A percentile compares a stretch with the other conserved stretches of the same genome.
Evolutionary conservation across 2,113 vertebrate genomes (phyloP).

Genomic region (Chauna torquata): DNA sequence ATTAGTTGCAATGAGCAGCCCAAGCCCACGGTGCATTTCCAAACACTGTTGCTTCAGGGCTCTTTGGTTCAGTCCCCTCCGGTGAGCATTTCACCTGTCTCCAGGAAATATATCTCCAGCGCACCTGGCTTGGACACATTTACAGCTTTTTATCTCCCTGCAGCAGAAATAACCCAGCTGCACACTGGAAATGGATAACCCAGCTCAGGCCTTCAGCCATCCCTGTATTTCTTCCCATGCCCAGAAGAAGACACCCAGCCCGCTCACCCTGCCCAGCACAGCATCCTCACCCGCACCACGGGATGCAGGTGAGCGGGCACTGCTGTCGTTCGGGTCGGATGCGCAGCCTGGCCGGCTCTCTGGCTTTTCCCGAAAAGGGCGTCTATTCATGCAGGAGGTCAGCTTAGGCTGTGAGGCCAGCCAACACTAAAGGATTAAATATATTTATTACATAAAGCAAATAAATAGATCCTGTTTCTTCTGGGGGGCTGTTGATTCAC

Average conservation of each 20-base stretch:
- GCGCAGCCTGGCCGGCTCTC: neutral
- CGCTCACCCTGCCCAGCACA: neutral
- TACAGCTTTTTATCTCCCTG: neutral
- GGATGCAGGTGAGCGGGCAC: accelerated
- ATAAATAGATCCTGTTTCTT: neutral
- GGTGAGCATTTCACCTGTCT: neutral
- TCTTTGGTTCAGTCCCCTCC: accelerated
- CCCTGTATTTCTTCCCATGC: neutral
- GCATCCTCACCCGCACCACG: accelerated
- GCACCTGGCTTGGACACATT: neutral
- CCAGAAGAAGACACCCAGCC: neutral
- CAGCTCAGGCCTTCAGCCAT: neutral
- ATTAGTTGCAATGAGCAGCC: neutral
- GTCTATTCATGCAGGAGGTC: neutral
- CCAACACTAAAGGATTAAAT: neutral
- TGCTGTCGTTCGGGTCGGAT: neutral
- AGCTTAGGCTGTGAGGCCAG: neutral
- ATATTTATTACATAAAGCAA: neutral
- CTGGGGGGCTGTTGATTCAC: neutral
- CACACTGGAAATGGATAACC: neutral
- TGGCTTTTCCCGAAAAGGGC: neutral
- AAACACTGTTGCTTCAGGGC: accelerated
- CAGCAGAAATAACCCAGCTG: neutral
- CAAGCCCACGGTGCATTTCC: accelerated
- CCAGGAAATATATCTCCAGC: neutral